Conservation (phyloP, 2,888 invertebrate species). For the Brachypterus glaber region DNA sequence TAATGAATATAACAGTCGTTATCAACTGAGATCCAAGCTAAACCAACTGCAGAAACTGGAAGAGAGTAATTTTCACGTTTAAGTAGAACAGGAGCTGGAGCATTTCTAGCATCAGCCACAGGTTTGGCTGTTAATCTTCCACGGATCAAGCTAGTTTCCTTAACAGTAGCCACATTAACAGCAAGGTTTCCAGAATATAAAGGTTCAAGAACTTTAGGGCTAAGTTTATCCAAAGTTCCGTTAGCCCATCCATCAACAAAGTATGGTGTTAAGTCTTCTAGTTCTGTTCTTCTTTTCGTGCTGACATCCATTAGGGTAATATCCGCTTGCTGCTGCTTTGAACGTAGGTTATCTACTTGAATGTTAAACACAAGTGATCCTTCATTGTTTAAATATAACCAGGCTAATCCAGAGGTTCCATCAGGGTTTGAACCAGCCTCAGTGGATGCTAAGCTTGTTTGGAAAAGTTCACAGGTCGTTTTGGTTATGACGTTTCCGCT, state of each 20-base stretch:
- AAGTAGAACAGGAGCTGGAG: conserved; percentile 57
- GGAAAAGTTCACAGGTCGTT: conserved; percentile 72
- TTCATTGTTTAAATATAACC: conserved; percentile 69
- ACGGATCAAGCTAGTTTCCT: conserved; percentile 50
- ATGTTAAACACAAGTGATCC: conserved; percentile 72
- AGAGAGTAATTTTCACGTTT: conserved; percentile 48
- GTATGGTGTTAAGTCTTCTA: conserved; percentile 58
- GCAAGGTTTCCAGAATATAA: conserved; percentile 73
- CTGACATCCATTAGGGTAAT: conserved; percentile 62
- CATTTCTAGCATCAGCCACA: conserved; percentile 65
- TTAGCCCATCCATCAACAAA: conserved; percentile 54
- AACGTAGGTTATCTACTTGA: conserved; percentile 55
- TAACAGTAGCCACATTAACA: conserved; percentile 60
- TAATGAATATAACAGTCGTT: conserved; percentile 73
- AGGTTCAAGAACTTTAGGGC: conserved; percentile 72
- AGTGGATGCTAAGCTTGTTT: conserved; percentile 54
- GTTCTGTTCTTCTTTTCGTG: conserved; percentile 56
- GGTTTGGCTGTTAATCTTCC: conserved; percentile 60
- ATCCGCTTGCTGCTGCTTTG: conserved; percentile 45
- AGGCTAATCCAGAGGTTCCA: conserved; percentile 57
- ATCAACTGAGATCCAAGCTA: conserved; percentile 78
- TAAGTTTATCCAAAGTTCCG: conserved; percentile 67
- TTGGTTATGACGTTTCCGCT: conserved; percentile 63
- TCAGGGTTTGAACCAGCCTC: conserved; percentile 32
- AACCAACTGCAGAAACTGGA: conserved; percentile 54